Base-by-base conservation (phyloP, 53 echinoderm and acorn worm species). In the Astropecten irregularis region DNA sequence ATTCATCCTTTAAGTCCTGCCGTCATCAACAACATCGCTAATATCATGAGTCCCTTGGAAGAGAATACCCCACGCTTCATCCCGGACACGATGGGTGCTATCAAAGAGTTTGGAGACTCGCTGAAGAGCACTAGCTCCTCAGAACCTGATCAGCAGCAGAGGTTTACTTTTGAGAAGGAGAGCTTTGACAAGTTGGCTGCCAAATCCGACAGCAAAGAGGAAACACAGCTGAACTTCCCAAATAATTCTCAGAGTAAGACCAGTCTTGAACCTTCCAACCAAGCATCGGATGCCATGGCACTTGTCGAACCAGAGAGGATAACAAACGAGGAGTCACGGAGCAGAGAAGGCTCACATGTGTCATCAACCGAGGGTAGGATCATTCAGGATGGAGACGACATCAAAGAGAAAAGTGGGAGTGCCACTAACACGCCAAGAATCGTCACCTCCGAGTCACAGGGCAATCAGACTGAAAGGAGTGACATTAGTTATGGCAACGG, bases 11-110 rank as follows among this genome's bases (percentile, higher is more conserved):
- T 94, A 57, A 89, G 85, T 30, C 55, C 82, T 2, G 83, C 95
- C 16, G 90, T 73, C n/a, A 89, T 89, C 59, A 89, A 74, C 32
- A 93, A 91, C 70, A 60, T 96, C 25, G 89, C 84, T 2, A 93
- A 86, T 27, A 89, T 96, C 65, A 71, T 96, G 70, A 95, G 93
- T 62, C 93, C 95, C 1, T 81, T 95, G 10, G 93, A 93, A 46
- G 70, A 55, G 50, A 84, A 94, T 44, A 68, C 99, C 7, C 99
- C 94, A 34, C 83, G 67, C 49, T 97, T 85, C 55, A 86, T 95
- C 31, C 99, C 99, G 26, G 93, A 99, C 72, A 99, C 99, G 2
- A 99, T 99, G 94, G 92, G 83, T 15, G 85, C 94, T 3, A 99
- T 99, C 81, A 99, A 92, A 40, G 89, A 97, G 53, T 97, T 97